Conservation (phyloP, 2,888 invertebrate species). For the Steromphala cineraria region DNA sequence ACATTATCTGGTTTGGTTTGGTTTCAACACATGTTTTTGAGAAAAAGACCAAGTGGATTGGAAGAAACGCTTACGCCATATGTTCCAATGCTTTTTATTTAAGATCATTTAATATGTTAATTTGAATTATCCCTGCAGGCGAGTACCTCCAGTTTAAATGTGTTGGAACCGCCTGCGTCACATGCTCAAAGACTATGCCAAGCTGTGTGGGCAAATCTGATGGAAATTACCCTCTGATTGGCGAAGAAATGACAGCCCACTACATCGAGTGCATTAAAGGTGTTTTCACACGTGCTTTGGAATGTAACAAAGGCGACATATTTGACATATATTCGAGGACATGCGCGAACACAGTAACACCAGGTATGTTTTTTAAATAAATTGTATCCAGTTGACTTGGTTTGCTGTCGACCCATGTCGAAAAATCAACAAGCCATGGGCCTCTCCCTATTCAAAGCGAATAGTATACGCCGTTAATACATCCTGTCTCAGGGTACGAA, state of each 20-base stretch:
- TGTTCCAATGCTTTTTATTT: too few relatives aligned
- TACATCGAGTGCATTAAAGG: neutral
- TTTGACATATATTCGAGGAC: neutral
- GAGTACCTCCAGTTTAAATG: constrained; percentile 55
- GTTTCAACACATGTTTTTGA: too few relatives aligned
- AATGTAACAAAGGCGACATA: neutral
- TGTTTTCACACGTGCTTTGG: neutral
- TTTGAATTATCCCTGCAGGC: constrained; percentile 38
- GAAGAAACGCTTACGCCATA: too few relatives aligned
- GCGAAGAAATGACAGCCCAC: constrained; percentile 10
- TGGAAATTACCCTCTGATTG: constrained; percentile 33
- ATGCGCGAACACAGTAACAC: neutral
- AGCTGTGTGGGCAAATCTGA: constrained; percentile 32
- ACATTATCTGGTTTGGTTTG: too few relatives aligned
- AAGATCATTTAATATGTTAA: neutral
- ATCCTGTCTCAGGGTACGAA: too few relatives aligned
- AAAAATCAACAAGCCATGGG: too few relatives aligned
- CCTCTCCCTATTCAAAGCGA: too few relatives aligned
- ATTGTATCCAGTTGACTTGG: too few relatives aligned
- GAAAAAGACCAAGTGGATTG: too few relatives aligned
- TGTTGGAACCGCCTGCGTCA: constrained; percentile 42
- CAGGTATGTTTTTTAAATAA: neutral
- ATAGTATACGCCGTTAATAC: too few relatives aligned
- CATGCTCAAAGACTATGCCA: constrained; percentile 43
- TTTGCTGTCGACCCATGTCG: too few relatives aligned